Conservation (phyloP, 2,113 vertebrate species). For the Puntigrus tetrazona region DNA sequence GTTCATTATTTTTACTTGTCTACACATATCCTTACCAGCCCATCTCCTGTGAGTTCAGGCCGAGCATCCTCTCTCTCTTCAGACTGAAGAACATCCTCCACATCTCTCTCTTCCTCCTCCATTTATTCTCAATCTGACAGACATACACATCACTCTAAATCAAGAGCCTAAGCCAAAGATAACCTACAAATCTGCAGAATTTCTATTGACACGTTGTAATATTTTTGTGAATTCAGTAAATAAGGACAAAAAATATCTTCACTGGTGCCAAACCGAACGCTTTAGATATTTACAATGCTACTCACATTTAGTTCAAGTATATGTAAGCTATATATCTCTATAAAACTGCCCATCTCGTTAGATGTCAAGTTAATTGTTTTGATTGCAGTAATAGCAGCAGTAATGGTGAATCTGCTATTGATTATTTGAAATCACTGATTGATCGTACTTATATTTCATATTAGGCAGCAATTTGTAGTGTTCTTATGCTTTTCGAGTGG, state of each 20-base stretch:
- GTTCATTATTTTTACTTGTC: not conserved
- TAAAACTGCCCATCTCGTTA: not conserved
- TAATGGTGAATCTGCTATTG: not conserved
- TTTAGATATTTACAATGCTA: not conserved
- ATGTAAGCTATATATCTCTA: not conserved
- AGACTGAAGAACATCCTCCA: not conserved
- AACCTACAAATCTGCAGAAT: not conserved
- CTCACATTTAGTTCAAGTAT: not conserved
- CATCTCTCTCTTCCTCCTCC: constrained; percentile 49
- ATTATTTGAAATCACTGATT: not conserved
- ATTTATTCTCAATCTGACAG: constrained; percentile 22
- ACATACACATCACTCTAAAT: not conserved
- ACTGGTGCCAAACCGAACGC: not conserved
- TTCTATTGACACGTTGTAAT: not conserved
- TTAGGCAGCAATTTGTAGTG: not conserved
- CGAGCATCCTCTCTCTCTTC: not conserved
- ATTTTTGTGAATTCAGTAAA: not conserved
- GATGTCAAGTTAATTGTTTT: not conserved
- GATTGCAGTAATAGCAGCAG: not conserved
- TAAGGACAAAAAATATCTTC: not conserved
- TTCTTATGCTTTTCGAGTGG: not conserved
- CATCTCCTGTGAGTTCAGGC: not conserved
- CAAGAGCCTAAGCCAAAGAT: not conserved
- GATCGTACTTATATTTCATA: not conserved
- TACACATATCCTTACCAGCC: not conserved